Base-by-base conservation (phyloP, 2,888 invertebrate species). In the Lasioglossum lativentre region DNA sequence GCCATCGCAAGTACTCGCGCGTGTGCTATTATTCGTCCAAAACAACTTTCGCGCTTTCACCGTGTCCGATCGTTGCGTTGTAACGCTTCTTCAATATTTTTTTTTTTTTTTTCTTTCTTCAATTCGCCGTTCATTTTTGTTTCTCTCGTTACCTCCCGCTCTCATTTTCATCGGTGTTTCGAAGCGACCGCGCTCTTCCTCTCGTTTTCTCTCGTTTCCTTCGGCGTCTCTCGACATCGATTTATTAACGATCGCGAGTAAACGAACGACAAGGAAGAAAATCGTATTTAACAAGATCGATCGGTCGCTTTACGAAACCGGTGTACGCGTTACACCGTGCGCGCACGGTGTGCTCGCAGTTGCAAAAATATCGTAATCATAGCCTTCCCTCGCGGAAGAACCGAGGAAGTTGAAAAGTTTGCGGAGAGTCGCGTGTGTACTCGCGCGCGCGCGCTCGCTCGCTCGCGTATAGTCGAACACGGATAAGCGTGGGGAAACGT, bases 401-500 rank as follows among this genome's bases (percentile, higher is more conserved):
- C 14, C 52, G 30, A 38, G 42, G 52, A 74, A 70, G 40, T 59
- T 40, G 77, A 59, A 40, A 68, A 56, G 72, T 52, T 34, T 70
- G 73, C 23, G 27, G n/a, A 34, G 72, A 45, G 45, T 66, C 27
- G 45, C 38, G 38, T 38, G 71, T 47, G 75, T 56, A 73, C 45
- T 16, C 6, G 23, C 42, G 45, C 30, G 56, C 34, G 34, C n/a
- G n/a, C n/a, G n/a, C n/a, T n/a, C n/a, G n/a, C n/a, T n/a, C n/a
- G n/a, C n/a, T n/a, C n/a, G n/a, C 59, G 27, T 42, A 34, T 59
- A 38, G 71, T 42, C 38, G 63, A 52, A 45, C 30, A 30, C 34
- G 45, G 30, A 73, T 79, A 76, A 71, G 34, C 38, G 30, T 52
- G 70, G 42, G 23, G 66, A 59, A 73, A 73, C 75, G 70, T 27